These are phyloP conservation scores for Nibea albiflora DNA, from an alignment of 2,113 vertebrate species.

Conservation along the genomic window DNA sequence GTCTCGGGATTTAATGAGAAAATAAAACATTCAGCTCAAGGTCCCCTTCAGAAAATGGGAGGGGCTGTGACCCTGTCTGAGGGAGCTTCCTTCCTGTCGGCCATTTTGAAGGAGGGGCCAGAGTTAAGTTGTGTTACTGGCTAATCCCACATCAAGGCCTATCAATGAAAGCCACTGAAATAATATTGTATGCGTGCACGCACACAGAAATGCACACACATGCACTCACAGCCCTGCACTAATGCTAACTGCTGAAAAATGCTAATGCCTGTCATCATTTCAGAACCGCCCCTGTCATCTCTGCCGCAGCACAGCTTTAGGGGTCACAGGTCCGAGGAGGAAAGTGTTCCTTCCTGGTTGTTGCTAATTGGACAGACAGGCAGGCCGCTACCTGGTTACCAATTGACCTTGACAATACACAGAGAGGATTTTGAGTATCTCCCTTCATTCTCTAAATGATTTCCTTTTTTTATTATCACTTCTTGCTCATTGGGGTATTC, in stretches of 20 bases:
- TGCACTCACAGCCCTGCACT: conserved; percentile 63
- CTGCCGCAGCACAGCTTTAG: conserved; percentile 76
- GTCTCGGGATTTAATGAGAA: conserved; percentile 80
- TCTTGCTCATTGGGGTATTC: conserved; percentile 1
- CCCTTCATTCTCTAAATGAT: conserved; percentile 39
- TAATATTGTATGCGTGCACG: conserved; percentile 62
- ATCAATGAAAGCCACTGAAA: conserved; percentile 70
- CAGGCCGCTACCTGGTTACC: conserved; percentile 72
- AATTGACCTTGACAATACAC: conserved; percentile 76
- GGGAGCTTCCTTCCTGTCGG: conserved; percentile 79
- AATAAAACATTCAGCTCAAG: conserved; percentile 79
- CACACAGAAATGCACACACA: conserved; percentile 43
- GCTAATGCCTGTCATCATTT: conserved; percentile 83
- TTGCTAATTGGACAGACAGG: conserved; percentile 81
- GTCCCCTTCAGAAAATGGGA: conserved; percentile 83
- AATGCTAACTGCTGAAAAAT: conserved; percentile 82
- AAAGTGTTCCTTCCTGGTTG: conserved; percentile 78
- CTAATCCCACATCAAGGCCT: conserved; percentile 79
- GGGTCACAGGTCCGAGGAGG: conserved; percentile 72
- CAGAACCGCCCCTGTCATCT: conserved; percentile 78
- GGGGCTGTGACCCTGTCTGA: conserved; percentile 78
- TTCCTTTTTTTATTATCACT: conserved; percentile 18
- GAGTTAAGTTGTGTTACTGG: conserved; percentile 67
- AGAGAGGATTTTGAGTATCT: conserved; percentile 58
- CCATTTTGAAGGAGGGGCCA: conserved; percentile 80